phyloP scores from a whole-genome alignment of 1,140 invertebrate species.

The Conus betulinus region DNA sequence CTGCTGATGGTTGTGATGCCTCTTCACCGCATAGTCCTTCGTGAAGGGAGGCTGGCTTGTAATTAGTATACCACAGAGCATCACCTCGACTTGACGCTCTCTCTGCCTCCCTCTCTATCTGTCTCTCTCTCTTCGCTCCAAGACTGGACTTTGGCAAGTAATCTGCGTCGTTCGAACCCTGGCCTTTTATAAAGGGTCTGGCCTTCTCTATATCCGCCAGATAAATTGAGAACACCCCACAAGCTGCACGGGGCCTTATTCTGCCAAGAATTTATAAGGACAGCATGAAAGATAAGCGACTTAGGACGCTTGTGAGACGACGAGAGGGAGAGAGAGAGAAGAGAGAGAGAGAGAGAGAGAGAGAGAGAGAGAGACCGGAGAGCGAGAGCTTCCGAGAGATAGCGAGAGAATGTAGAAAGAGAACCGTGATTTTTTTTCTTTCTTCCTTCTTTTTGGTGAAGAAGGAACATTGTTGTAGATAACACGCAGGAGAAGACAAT shows the following conservation, averaged over 20 bases:
- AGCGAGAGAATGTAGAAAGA: not conserved
- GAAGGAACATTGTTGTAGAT: conserved; percentile 33
- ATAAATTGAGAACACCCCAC: conserved; percentile 26
- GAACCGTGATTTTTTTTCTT: not conserved
- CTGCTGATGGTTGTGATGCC: too few species aligned
- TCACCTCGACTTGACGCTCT: not conserved
- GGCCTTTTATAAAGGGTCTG: conserved; percentile 27
- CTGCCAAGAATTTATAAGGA: conserved; percentile 27
- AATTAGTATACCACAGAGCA: too few species aligned
- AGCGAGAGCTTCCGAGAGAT: not conserved
- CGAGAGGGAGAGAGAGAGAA: not conserved
- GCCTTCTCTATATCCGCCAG: conserved; percentile 24
- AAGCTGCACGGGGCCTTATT: not conserved
- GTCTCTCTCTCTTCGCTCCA: not conserved
- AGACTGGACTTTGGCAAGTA: not conserved
- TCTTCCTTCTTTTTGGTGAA: not conserved
- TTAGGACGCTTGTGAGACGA: conserved; percentile 27
- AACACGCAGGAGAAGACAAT: not conserved
- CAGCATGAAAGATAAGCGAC: conserved; percentile 29
- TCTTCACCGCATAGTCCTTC: too few species aligned
- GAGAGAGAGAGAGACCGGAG: not conserved
- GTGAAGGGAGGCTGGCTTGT: too few species aligned
- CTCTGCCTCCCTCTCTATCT: not conserved
- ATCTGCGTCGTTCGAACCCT: conserved; percentile 7
- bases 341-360: not conserved